phyloP scores from a whole-genome alignment of 2,113 vertebrate species.

The Gobio gobio region DNA sequence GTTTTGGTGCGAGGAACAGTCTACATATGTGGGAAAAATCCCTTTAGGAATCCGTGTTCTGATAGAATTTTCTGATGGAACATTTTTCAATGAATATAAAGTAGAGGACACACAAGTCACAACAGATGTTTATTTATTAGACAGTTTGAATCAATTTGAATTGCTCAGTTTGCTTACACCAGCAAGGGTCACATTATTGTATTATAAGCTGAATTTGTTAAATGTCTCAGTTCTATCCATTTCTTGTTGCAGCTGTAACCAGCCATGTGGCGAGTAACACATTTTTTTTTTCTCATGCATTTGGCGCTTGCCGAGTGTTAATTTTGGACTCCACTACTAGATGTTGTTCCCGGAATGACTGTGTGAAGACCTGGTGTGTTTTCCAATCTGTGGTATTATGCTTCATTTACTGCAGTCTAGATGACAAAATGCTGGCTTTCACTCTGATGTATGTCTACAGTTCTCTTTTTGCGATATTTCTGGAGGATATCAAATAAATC shows the following conservation, averaged over 20 bases:
- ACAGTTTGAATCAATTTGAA: too few species aligned
- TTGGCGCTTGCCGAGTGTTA: not conserved
- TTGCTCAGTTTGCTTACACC: too few species aligned
- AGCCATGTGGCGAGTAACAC: not conserved
- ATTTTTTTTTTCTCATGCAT: not conserved
- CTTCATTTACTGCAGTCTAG: not conserved
- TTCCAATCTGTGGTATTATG: not conserved
- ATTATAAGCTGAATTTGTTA: not conserved
- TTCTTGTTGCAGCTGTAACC: not conserved
- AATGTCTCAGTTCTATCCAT: not conserved
- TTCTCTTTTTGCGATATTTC: not conserved
- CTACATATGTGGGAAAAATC: not conserved
- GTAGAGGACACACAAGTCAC: not conserved
- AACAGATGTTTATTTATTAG: not conserved
- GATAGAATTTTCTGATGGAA: not conserved
- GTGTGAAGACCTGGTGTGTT: not conserved
- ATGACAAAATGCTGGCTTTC: not conserved
- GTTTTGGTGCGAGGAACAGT: not conserved
- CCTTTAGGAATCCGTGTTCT: not conserved
- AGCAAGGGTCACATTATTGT: not conserved
- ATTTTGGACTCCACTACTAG: not conserved
- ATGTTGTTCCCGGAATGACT: conserved; percentile 1
- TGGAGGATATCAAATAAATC: not conserved
- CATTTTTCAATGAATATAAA: not conserved
- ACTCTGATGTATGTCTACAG: not conserved